A percentile compares a stretch with the other conserved stretches of the same genome.
phyloP scores from a whole-genome alignment of 1,140 invertebrate species.

The roundworm (Caenorhabditis elegans) region WBcel235 BX284604.4:8262001-8262500 shows the following conservation, averaged over 20 bases:
- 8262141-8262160: slow-evolving; percentile 33
- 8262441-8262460: slow-evolving; percentile 52
- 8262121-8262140: slow-evolving; percentile 35
- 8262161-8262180: slow-evolving; percentile 32
- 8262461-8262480: slow-evolving; percentile 52
- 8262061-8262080: slow-evolving; percentile 42
- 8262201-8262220: slow-evolving; percentile 38
- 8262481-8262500: slow-evolving; percentile 52
- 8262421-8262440: slow-evolving; percentile 41
- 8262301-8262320: slow-evolving; percentile 52
- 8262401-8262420: slow-evolving; percentile 39
- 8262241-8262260: slow-evolving; percentile 46
- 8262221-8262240: slow-evolving; percentile 16
- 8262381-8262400: slow-evolving; percentile 27
- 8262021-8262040: slow-evolving; percentile 10
- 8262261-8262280: slow-evolving; percentile 52
- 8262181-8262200: slow-evolving; percentile 29
- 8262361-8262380: slow-evolving; percentile 35
- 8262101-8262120: slow-evolving; percentile 40
- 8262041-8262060: slow-evolving; percentile 39
- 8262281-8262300: slow-evolving; percentile 54
- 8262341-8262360: slow-evolving; percentile 43
- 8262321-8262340: slow-evolving; percentile 33
- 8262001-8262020: slow-evolving; percentile 36
- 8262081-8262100: slow-evolving; percentile 37